Base-by-base conservation (phyloP, 2,113 vertebrate genomes). In the Caloenas nicobarica region DNA sequence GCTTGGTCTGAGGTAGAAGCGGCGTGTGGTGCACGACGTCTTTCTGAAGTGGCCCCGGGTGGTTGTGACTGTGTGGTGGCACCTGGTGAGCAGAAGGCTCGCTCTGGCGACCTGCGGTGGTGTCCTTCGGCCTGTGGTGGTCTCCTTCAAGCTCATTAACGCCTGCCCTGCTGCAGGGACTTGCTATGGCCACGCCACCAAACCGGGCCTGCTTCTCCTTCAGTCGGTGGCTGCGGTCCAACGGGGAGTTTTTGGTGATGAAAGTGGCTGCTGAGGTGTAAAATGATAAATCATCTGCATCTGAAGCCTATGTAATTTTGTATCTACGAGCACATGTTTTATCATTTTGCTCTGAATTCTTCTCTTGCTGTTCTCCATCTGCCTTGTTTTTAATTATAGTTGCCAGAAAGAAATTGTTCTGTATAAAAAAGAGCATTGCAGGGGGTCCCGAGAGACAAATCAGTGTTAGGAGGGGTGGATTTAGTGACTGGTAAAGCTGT, bases 11-110 rank as follows among this genome's bases (percentile, higher is more conserved):
- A 61, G 23, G 23, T 33, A 8, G 64, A 50, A 64, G 8, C 44
- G 38, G 28, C 1, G 2, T 4, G 4, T 50, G 71, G n/a, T 74
- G 36, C 0, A 0, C 3, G 28, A 17, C 1, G 3, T 46, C 48
- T 24, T n/a, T 46, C 13, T 65, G 68, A 82, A 72, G 50, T 28
- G 66, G 18, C 1, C 1, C 19, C 4, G 3, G 4, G 12, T 57
- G 29, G 17, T 44, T 76, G 53, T 53, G 65, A 25, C 0, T 6
- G 18, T 62, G 22, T 5, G 36, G 12, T 78, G 84, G 28, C 25
- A 7, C 33, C 29, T 60, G 65, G 28, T 2, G 9, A 44, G n/a
- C 56, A 18, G 11, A 26, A 31, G 28, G 29, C 14, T 93, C 10
- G 6, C 42, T 60, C 24, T 91, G 48, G 48, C 2, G 12, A 26